These are phyloP conservation scores for Camponotus floridanus DNA, from an alignment of 1,140 invertebrate genomes.

Conservation along the genomic window DNA sequence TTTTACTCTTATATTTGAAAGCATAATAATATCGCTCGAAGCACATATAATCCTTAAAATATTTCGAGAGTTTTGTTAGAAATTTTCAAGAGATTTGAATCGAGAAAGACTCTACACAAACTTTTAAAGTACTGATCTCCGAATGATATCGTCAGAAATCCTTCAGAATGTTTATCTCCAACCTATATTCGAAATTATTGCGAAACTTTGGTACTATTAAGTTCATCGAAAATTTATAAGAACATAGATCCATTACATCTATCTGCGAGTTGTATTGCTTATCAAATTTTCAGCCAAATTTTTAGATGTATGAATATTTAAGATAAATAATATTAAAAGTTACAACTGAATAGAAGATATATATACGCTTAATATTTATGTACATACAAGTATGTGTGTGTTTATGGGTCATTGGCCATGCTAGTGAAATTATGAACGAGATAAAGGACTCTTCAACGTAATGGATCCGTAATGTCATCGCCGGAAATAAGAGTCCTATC, in stretches of 20 bases:
- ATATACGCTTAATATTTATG: neutral
- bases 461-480: slow-evolving; percentile 21
- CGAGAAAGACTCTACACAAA: neutral
- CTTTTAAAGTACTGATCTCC: slow-evolving; percentile 10
- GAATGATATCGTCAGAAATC: neutral
- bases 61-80: slow-evolving; percentile 5
- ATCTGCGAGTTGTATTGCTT: neutral
- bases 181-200: slow-evolving; percentile 22
- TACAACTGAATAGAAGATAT: neutral
- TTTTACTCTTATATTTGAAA: slow-evolving; percentile 14
- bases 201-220: slow-evolving; percentile 34
- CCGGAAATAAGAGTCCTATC: slow-evolving; percentile 25
- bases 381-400: neutral
- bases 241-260: neutral
- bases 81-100: slow-evolving; percentile 16
- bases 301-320: neutral
- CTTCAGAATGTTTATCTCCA: slow-evolving; percentile 34
- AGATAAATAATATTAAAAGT: slow-evolving; percentile 38
- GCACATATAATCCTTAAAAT: slow-evolving; percentile 11
- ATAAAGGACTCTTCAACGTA: slow-evolving; percentile 24
- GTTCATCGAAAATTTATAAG: slow-evolving; percentile 20
- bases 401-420: slow-evolving; percentile 1
- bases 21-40: neutral
- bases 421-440: slow-evolving; percentile 35
- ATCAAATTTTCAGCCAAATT: slow-evolving; percentile 8